phyloP scores from a whole-genome alignment of 2,113 vertebrate species.

The Leucopsar rothschildi region DNA sequence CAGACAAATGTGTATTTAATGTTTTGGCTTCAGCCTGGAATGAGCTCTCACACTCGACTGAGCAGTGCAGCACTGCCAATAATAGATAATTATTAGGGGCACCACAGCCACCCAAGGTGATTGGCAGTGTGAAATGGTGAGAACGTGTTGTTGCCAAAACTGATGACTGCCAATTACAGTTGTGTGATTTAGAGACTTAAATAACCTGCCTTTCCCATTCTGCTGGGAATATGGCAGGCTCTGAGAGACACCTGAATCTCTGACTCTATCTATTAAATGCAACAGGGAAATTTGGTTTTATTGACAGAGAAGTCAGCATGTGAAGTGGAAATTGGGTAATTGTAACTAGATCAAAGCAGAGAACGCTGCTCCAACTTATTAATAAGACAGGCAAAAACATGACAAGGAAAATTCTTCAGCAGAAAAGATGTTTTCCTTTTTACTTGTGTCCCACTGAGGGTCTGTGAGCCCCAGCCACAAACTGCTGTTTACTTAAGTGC shows the following conservation, averaged over 20 bases:
- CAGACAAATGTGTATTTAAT: constrained; percentile 64
- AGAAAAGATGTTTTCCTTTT: neutral
- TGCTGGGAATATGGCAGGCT: neutral
- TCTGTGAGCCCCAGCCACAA: neutral
- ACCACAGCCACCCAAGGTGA: constrained; percentile 56
- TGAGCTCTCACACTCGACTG: constrained; percentile 59
- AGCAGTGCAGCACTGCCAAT: constrained; percentile 38
- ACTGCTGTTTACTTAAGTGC: neutral
- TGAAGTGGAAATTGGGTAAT: neutral
- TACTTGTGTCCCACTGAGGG: too few species aligned
- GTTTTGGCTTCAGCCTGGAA: constrained; percentile 51
- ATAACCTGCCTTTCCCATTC: neutral
- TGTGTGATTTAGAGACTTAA: constrained; percentile 32
- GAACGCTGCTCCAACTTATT: neutral
- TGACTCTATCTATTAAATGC: neutral
- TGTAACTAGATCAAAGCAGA: neutral
- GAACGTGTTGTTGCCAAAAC: constrained; percentile 37
- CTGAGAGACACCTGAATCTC: neutral
- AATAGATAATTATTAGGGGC: constrained; percentile 58
- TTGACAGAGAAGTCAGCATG: neutral
- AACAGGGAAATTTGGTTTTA: neutral
- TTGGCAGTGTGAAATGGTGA: constrained; percentile 52
- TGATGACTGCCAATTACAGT: constrained; percentile 46
- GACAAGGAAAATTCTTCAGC: neutral
- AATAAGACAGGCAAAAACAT: neutral